These are phyloP conservation scores for Tragelaphus imberbis DNA, from an alignment of 2,113 vertebrate genomes.

Conservation along the genomic window DNA sequence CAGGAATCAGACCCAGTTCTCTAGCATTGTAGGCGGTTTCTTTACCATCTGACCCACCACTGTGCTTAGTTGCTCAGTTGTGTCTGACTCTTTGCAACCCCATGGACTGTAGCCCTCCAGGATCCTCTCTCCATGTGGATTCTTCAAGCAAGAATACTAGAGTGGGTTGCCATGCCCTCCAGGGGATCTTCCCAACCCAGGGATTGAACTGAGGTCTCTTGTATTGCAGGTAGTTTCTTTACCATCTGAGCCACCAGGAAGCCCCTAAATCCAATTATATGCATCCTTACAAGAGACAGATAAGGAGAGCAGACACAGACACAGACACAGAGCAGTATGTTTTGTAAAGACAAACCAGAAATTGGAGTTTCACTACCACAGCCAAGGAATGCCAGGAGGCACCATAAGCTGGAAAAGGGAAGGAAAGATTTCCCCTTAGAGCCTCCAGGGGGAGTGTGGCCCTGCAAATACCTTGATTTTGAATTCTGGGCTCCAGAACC, in stretches of 20 bases:
- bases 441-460: neutral
- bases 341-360: neutral
- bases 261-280: neutral
- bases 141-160: neutral
- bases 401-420: neutral
- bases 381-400: neutral
- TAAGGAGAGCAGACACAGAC: neutral
- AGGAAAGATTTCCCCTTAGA: neutral
- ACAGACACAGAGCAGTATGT: neutral
- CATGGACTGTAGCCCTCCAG: neutral
- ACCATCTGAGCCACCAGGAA: neutral
- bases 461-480: neutral
- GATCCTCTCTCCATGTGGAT: neutral
- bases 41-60: neutral
- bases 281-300: neutral
- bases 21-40: neutral
- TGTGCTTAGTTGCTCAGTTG: neutral
- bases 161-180: neutral
- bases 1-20: neutral
- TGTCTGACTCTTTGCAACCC: neutral
- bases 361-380: neutral
- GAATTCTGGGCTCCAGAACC: neutral
- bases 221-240: neutral
- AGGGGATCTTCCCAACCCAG: neutral
- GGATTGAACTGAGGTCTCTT: neutral